Evolutionary conservation across 2,888 invertebrate genomes (phyloP).

Genomic region (Lissocephala sabroskyi): DNA sequence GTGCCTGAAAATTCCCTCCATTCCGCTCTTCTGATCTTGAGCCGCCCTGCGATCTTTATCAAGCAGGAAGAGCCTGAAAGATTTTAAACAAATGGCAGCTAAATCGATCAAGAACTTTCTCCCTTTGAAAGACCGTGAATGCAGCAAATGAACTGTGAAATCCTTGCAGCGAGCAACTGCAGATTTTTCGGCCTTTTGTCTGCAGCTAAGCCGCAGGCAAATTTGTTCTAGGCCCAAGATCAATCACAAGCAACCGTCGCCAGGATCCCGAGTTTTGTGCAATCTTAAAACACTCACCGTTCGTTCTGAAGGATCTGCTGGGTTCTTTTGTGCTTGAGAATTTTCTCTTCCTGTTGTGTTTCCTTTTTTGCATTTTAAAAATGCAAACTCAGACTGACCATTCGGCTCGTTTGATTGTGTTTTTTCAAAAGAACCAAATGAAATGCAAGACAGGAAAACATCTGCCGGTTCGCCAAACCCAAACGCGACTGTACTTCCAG

Average conservation of each 20-base stretch:
- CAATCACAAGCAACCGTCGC: slow-evolving; percentile 30
- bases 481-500: too few relatives aligned
- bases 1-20: too few relatives aligned
- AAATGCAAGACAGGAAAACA: slow-evolving; percentile 35
- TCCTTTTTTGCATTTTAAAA: neutral
- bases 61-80: too few relatives aligned
- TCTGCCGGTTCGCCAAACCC: slow-evolving; percentile 31
- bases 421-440: too few relatives aligned
- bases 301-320: too few relatives aligned
- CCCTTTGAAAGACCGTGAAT: too few relatives aligned
- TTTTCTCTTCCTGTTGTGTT: neutral
- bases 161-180: slow-evolving; percentile 32
- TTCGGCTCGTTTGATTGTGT: too few relatives aligned
- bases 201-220: slow-evolving; percentile 43
- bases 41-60: too few relatives aligned
- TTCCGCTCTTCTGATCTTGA: too few relatives aligned
- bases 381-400: neutral
- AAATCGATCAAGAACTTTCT: too few relatives aligned
- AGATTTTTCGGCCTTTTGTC: slow-evolving; percentile 22
- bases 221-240: slow-evolving; percentile 42
- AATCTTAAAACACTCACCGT: neutral
- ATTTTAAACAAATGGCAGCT: too few relatives aligned
- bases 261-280: neutral
- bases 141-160: slow-evolving; percentile 48
- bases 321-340: neutral